These are phyloP conservation scores for Antheraea yamamai DNA, from an alignment of 2,888 invertebrate genomes.

Conservation along the genomic window DNA sequence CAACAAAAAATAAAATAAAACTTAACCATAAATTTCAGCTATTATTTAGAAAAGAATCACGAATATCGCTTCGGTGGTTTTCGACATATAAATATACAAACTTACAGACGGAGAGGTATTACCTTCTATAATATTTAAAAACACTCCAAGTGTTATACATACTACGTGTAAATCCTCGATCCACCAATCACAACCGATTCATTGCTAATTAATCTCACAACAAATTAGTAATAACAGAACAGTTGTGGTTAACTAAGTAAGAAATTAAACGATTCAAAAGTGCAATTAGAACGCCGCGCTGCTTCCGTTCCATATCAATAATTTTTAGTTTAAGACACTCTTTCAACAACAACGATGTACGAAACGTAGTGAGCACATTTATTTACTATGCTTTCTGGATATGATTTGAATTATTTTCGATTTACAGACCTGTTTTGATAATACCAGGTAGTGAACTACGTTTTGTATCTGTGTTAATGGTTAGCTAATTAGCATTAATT, in stretches of 20 bases:
- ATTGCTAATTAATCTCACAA: constrained; percentile 72
- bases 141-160: no score
- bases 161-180: constrained; percentile 29
- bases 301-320: constrained; percentile 68
- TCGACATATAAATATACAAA: no score
- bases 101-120: no score
- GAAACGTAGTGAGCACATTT: constrained; percentile 32
- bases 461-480: no score
- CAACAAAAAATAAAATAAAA: no score
- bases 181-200: constrained; percentile 60
- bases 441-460: no score
- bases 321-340: constrained; percentile 77
- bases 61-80: no score
- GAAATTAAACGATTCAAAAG: constrained; percentile 76
- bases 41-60: no score
- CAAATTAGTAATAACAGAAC: constrained; percentile 69
- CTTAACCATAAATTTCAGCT: no score
- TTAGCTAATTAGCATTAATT: no score
- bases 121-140: no score
- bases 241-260: constrained; percentile 61
- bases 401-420: constrained; percentile 16
- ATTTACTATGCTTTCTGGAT: constrained; percentile 29
- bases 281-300: constrained; percentile 73
- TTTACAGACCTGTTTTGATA: not conserved
- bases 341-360: constrained; percentile 43